Evolutionary conservation across 2,888 invertebrate genomes (phyloP), one percentile per base, ranked within the genome.

Genomic region (Drosophila barbarae): DNA sequence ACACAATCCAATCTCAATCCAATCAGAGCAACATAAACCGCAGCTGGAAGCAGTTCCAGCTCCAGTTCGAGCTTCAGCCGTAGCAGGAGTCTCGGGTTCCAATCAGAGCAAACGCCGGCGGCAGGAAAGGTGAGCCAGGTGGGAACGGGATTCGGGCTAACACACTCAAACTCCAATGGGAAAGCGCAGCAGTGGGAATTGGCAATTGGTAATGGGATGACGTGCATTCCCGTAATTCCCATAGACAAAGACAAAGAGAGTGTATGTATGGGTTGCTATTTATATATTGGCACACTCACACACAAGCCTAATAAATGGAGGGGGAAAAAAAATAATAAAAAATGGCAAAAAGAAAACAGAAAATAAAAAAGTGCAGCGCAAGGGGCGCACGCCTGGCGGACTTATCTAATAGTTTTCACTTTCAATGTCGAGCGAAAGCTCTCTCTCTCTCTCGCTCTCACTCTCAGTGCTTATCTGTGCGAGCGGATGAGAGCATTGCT

Each of bases 381-480:
- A 21, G 39, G 69, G 61, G 61, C 75, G 66, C 71, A 74, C 69
- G 61, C 81, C 68, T 41, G 36, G 23, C 63, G 59, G 39, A 66
- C 73, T 84, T 82, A 82, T 84, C 79, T 82, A 79, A 81, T 81
- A 81, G 80, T 81, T 81, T 80, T 84, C 84, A 81, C 80, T 84
- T 80, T 80, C 80, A 84, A 76, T 84, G 80, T 26, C 67, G 65
- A 28, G 52, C 57, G 68, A 67, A 68, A 68, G 69, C 67, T 68
- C 38, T 58, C 47, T 49, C 41, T 34, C 34, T 10, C 30, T 30
- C 30, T 30, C 21, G 47, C 53, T 36, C 21, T 51, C 50, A 32
- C 46, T 9, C 47, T 18, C 7, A 5, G 10, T 32, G 51, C 64
- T 52, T 63, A 64, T 64, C 63, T 44, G 18, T 10, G 28, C 10